phyloP scores from a whole-genome alignment of 2,797 vertebrate genomes.

The Pangasius sanitwongsei region DNA sequence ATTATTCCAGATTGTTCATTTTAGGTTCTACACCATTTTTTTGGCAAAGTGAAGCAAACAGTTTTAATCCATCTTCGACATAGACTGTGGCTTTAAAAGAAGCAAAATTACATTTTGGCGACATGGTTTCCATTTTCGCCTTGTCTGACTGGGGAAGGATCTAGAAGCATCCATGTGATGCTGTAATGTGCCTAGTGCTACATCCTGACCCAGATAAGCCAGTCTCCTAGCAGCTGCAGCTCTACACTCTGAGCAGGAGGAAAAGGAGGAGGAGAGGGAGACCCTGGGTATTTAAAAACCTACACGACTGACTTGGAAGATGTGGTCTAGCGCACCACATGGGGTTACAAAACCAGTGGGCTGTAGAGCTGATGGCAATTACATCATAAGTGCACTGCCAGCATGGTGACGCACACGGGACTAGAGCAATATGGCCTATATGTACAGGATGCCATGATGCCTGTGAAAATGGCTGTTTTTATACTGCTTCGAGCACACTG shows the following conservation, averaged over 20 bases:
- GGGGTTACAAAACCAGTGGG: slow-evolving; percentile 8
- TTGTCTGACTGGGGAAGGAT: slow-evolving; percentile 39
- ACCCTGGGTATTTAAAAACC: slow-evolving; percentile 37
- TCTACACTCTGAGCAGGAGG: slow-evolving; percentile 1
- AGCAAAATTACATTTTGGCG: slow-evolving; percentile 8
- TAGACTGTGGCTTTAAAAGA: neutral
- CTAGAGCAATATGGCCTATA: neutral
- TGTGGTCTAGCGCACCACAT: slow-evolving; percentile 19
- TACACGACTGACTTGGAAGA: slow-evolving; percentile 21
- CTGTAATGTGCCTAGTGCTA: slow-evolving; percentile 39
- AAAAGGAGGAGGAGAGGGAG: slow-evolving; percentile 33
- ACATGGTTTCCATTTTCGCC: slow-evolving; percentile 2
- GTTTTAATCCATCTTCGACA: neutral
- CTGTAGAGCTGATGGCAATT: slow-evolving; percentile 18
- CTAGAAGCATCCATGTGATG: slow-evolving; percentile 36
- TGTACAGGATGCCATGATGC: neutral
- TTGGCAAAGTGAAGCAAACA: neutral
- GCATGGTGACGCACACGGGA: neutral
- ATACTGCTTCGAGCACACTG: slow-evolving; percentile 45
- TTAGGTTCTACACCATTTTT: neutral
- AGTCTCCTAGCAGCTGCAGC: slow-evolving; percentile 37
- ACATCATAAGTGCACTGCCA: slow-evolving; percentile 28
- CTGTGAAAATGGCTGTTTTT: neutral
- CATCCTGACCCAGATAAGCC: slow-evolving; percentile 57
- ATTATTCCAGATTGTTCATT: neutral